Conservation (phyloP, 2,888 invertebrate genomes). For the Apodemia zela region DNA sequence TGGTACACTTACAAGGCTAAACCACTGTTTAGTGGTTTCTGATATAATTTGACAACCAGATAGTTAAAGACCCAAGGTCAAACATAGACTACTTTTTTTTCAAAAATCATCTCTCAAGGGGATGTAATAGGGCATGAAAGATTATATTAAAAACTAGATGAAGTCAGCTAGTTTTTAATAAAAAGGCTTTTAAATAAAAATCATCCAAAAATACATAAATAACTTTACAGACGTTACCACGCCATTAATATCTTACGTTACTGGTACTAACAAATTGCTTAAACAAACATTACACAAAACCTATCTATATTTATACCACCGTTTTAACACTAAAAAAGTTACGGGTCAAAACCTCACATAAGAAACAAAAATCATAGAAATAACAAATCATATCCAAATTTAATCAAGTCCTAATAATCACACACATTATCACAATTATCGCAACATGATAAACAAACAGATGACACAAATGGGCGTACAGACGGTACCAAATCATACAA, state of each 20-base stretch:
- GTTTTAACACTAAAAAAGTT: neutral
- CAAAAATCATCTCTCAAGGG: too few species aligned
- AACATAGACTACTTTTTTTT: too few species aligned
- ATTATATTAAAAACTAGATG: too few species aligned
- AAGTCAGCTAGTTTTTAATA: too few species aligned
- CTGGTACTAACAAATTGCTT: neutral
- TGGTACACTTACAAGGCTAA: too few species aligned
- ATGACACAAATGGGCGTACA: slow-evolving; percentile 8
- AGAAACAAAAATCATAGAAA: neutral
- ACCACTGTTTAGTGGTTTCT: too few species aligned
- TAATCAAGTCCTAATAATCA: neutral
- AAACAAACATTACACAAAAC: neutral
- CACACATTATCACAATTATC: neutral
- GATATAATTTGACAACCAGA: too few species aligned
- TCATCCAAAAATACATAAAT: too few species aligned
- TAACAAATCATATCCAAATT: neutral
- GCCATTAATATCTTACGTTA: neutral
- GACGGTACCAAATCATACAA: neutral
- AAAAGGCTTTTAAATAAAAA: too few species aligned
- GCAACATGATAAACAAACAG: neutral
- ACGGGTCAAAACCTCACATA: neutral
- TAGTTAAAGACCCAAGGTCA: too few species aligned
- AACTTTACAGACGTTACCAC: neutral
- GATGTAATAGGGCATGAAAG: too few species aligned
- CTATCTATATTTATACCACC: neutral